Evolutionary conservation across 2,797 vertebrate genomes (phyloP), one percentile per base, ranked within the genome.

Genomic region (Coccyzus lansbergi): DNA sequence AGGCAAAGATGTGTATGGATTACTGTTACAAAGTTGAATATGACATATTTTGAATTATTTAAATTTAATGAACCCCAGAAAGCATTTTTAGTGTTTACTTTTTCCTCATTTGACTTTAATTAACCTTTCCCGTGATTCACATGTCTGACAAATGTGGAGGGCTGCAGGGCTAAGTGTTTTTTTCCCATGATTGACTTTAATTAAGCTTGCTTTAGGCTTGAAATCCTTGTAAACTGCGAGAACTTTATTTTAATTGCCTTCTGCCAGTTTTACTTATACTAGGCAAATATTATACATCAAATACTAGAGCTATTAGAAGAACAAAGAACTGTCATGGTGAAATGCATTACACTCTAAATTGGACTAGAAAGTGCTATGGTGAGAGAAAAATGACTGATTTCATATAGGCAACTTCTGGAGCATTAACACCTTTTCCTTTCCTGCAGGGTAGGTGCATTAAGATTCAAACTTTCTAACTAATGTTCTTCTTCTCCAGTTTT

Each of bases 41-140:
- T 96, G 92, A 76, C 34, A 65, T 95, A 93, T 96, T 97, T 96
- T 94, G 88, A 96, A 87, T 96, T 94, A 92, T 94, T 94, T 93
- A 94, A 97, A 90, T 92, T 93, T 96, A 96, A 97, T 95, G 92
- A 97, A 97, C 82, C 65, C 74, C 79, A 92, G 76, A 94, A 96
- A 94, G 86, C 44, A 91, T 83, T 96, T 91, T 69, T 38, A 91
- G 74, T 97, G 86, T 97, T 97, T 97, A 95, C 83, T 96, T 96
- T 97, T 96, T 72, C 92, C 69, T 95, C 42, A 5, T 93, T 95
- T 97, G 98, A 97, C 97, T 97, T 97, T 98, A 98, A 98, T 98
- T 98, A 98, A 97, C 97, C 97, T 98, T 97, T 98, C 97, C 97
- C 97, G 97, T 98, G 97, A 98, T 98, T 97, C 98, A 98, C 97